These are phyloP conservation scores for Struthio camelus DNA, from an alignment of 2,113 vertebrate genomes.

Conservation along the genomic window DNA sequence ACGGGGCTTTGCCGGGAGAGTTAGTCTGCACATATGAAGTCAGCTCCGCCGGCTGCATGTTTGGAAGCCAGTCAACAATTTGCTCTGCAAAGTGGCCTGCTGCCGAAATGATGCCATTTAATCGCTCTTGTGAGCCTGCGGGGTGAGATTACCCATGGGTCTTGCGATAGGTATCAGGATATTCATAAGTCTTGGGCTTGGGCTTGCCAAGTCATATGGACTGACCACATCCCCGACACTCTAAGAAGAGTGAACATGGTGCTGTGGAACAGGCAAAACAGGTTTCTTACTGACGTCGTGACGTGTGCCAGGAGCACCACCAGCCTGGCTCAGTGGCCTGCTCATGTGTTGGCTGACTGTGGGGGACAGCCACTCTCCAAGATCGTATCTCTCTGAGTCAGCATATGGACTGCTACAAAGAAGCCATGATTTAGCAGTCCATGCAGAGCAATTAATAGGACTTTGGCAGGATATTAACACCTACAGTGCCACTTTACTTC, in stretches of 20 bases:
- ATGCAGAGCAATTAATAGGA: neutral
- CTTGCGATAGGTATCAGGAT: neutral
- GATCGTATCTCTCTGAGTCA: neutral
- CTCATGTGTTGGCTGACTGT: fast-evolving
- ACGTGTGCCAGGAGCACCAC: neutral
- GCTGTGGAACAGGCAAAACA: neutral
- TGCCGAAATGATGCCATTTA: neutral
- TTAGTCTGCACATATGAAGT: neutral
- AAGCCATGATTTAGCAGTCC: neutral
- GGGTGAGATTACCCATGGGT: neutral
- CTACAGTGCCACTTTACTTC: neutral
- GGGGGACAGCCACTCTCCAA: neutral
- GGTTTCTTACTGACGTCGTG: neutral
- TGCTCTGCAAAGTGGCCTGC: neutral
- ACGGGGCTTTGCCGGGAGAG: neutral
- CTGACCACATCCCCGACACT: neutral
- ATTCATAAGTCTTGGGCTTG: neutral
- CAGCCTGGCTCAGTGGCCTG: neutral
- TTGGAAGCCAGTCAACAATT: neutral
- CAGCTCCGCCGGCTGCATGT: neutral
- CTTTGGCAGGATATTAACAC: neutral
- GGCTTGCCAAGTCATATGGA: neutral
- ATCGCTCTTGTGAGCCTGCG: neutral
- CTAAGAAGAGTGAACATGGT: neutral
- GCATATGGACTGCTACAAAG: neutral